Base-by-base conservation (phyloP, 2,797 vertebrate species). In the Poecile montanus region DNA sequence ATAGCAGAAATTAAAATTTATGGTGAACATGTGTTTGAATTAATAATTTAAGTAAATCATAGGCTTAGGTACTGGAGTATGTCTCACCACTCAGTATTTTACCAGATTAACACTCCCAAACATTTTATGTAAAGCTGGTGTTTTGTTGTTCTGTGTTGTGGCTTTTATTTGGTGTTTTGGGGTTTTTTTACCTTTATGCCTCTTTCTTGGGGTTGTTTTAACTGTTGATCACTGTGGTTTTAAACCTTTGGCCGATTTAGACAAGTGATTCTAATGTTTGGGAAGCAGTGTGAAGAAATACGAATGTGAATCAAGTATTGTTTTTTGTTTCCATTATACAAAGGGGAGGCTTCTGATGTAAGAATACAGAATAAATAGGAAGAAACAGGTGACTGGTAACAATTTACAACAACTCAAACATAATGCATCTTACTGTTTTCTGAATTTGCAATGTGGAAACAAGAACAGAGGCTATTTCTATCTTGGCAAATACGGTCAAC, bases 261-360 rank as follows among this genome's bases (percentile, higher is more conserved):
- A 17, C 20, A 65, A 57, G 20, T 40, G 11, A 5, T 13, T 61
- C 77, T 84, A 38, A 63, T 30, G 32, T 51, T 47, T 47, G 45
- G 45, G 40, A 84, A 92, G 25, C 70, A 83, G 36, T 4, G 20
- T 40, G 10, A 63, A 74, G 48, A 74, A 91, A 92, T 36, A 53
- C 0, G 0, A 65, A 53, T 7, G 4, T n/a, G 16, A 38, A 57
- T 45, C 3, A 23, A 27, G 16, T 45, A 65, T 10, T 68, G 13
- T 1, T 17, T 56, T 53, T 92, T 68, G 30, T 67, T 91, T 67
- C 62, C 30, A 20, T 54, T 62, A 44, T 18, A 86, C 14, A 86
- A 70, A 60, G 17, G 9, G 25, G 9, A 68, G 17, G 44, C 18
- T 57, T 78, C 62, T 38, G 42, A 17, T 42, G 11, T 45, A 38